Evolutionary conservation across 30 jellyfish, hydroid and myxozoan genomes (phyloP), one percentile per base, ranked within the genome.

Genomic region (Sanderia malayensis): DNA sequence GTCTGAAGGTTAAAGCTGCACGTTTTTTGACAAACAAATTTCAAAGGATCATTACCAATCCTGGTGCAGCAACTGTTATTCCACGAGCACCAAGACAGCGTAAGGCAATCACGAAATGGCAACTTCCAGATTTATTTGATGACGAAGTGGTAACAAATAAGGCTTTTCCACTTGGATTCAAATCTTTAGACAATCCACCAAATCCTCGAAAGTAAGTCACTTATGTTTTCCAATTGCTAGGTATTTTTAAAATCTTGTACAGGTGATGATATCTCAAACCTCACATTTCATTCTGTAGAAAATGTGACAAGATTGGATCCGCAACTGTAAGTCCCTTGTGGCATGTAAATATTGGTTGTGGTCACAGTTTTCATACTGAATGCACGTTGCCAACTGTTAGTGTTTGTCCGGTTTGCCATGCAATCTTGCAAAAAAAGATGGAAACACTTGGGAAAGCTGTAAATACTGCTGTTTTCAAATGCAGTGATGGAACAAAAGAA

Each of bases 91-190:
- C 70, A 58, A 58, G 24, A 21, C 19, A 58, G 32, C 33, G 70
- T 41, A 8, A 41, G 70, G 24, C 33, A 58, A 33, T 58, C 15
- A 31, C 18, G 18, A 58, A 58, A 58, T 58, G 70, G 70, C 19
- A 58, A 33, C 32, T 58, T n/a, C 70, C 70, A 20, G 24, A 17
- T 58, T 3, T 58, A 1, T 58, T 58, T 58, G 70, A 33, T 30
- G 34, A 58, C 31, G 2, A 9, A 21, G 46, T 58, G 28, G 70
- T 58, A 30, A 58, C 70, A 2, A 58, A 58, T 58, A 33, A 58
- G 3, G 70, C 24, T 58, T 33, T 58, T 58, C 70, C 70, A 20
- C 70, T 58, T 58, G 70, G 70, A 15, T 58, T 58, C 69, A 15
- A 17, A 23, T 58, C 69, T 17, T 15, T 58, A 58, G 69, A 15